These are phyloP conservation scores for Haliclona indistincta DNA, from an alignment of 37 sponge, comb jelly and placozoan genomes.

Conservation along the genomic window DNA sequence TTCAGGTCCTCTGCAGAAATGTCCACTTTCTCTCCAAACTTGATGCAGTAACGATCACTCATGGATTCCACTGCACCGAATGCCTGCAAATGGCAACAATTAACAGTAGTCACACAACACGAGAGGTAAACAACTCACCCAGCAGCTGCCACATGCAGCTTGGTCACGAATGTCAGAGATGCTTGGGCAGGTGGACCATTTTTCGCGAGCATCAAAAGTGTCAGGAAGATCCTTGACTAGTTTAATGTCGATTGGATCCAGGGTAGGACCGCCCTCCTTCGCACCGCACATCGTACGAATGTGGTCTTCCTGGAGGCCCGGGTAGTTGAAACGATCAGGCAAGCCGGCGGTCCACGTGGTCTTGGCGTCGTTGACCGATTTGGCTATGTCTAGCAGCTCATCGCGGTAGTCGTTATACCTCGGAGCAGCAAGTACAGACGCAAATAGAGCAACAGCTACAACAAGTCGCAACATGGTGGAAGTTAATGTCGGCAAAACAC, in stretches of 20 bases:
- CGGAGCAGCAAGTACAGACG: no score
- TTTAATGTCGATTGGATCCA: conserved; percentile 53
- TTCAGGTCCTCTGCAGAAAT: conserved; percentile 94
- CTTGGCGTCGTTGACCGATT: not conserved
- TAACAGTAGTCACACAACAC: not conserved
- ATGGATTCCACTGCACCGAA: conserved; percentile 98
- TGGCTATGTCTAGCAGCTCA: not conserved
- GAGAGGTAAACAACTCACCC: conserved; percentile 67
- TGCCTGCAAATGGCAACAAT: conserved; percentile 57
- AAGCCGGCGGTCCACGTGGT: conserved; percentile 20
- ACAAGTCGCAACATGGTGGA: no score
- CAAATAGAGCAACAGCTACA: no score
- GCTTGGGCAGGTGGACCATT: conserved; percentile 89
- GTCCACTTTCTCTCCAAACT: conserved; percentile 49
- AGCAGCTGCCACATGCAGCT: conserved; percentile 95
- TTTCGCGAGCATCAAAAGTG: conserved; percentile 86
- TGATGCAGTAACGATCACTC: conserved; percentile 92
- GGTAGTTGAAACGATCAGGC: conserved; percentile 7
- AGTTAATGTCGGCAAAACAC: no score
- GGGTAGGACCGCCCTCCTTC: not conserved
- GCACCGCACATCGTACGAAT: conserved; percentile 50
- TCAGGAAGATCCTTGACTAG: conserved; percentile 71
- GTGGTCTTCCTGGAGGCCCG: conserved; percentile 31
- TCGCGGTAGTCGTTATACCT: not conserved
- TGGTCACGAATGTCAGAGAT: conserved; percentile 91